Base-by-base conservation (phyloP, 2,113 vertebrate genomes). In the Tamias sibiricus region DNA sequence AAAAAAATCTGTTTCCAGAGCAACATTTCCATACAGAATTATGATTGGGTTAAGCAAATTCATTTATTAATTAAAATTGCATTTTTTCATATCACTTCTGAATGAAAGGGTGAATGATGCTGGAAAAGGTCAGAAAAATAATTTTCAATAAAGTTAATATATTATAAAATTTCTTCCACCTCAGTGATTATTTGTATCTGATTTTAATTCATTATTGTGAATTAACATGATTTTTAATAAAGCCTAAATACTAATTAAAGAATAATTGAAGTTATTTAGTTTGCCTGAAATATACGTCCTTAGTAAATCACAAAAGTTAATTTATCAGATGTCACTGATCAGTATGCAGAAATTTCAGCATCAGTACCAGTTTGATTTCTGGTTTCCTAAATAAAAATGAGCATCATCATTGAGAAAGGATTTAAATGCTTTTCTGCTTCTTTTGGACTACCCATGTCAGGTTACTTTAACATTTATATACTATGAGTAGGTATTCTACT, bases 1-100 rank as follows among this genome's bases (percentile, higher is more conserved):
- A 42, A 84, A 76, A 49, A 84, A 77, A 40, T 77, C 32, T 69
- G 28, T 84, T 95, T 71, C 47, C n/a, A 89, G 57, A 89, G 62
- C 76, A 71, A 32, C 49, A 77, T 30, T 10, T 14, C 40, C 32
- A 75, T 24, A 7, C 26, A 47, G 7, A 75, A 92, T 24, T 32
- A 47, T 68, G 28, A 88, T 0, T 83, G 26, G 59, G 64, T 49
- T 54, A 72, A 47, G 32, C 68, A 4, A 68, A 26, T 68, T 57
- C 87, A 76, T 42, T 57, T 52, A 76, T 14, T 62, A 19, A 68
- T 57, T 62, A 49, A 84, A 28, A 76, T 44, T 40, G 16, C 49
- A 42, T 69, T 40, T 84, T 84, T 87, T 69, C 47, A 68, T 24
- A 57, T 26, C 16, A 59, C 35, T 92, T 92, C 40, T 76, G 52